Conservation (phyloP, 2,888 invertebrate genomes). For the Uropetala carovei region DNA sequence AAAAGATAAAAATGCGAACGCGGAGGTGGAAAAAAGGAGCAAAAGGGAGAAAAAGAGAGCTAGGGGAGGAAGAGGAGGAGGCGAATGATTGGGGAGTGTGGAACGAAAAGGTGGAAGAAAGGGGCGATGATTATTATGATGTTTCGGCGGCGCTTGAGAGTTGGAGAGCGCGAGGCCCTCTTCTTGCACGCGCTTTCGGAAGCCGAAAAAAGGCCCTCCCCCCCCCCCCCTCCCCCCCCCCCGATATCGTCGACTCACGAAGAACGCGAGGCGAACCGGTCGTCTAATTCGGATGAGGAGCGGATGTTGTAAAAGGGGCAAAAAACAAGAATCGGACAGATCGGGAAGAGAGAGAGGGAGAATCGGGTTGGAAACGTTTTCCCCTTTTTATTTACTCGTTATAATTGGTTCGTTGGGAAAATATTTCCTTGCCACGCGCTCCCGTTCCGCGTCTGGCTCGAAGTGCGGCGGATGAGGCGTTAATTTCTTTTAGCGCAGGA, state of each 20-base stretch:
- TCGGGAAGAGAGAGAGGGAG: neutral
- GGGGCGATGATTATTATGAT: neutral
- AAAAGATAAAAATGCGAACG: too few relatives aligned
- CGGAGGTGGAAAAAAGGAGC: neutral
- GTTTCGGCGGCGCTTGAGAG: neutral
- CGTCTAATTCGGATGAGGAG: neutral
- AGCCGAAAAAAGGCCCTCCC: neutral
- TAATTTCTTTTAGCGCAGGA: neutral
- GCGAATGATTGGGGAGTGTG: neutral
- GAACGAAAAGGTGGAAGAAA: neutral
- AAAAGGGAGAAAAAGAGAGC: neutral
- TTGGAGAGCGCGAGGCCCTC: neutral
- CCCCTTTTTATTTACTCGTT: neutral
- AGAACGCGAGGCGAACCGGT: conserved; percentile 10
- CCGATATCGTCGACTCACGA: neutral
- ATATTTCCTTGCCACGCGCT: neutral
- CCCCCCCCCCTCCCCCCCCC: neutral
- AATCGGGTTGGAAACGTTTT: neutral
- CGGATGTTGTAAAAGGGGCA: neutral
- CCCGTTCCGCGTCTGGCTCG: neutral
- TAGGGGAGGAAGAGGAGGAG: neutral
- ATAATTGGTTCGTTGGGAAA: neutral
- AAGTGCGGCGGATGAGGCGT: neutral
- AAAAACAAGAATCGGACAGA: conserved; percentile 3
- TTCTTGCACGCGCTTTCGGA: neutral